Percentiles rank a stretch among this genome's conserved stretches.
These are phyloP conservation scores for Brachionus sp. DNA, from an alignment of 1,140 invertebrate genomes.

Conservation along the genomic window DNA sequence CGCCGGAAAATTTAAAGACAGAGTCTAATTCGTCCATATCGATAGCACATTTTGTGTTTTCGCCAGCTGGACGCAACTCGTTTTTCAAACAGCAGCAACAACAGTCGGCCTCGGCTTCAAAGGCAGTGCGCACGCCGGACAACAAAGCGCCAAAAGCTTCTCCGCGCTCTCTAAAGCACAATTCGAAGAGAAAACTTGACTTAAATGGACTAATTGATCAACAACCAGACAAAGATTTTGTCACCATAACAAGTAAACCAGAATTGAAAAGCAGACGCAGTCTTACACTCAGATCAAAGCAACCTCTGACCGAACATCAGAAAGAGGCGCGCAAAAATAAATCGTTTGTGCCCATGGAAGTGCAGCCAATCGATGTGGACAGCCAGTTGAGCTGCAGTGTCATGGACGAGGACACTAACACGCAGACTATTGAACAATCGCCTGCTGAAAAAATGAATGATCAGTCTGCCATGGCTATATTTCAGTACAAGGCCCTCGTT, in stretches of 20 bases:
- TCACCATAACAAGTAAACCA: slow-evolving; percentile 5
- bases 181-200: slow-evolving; percentile 33
- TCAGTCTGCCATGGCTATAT: background rate
- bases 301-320: slow-evolving; percentile 36
- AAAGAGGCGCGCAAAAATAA: slow-evolving; percentile 20
- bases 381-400: slow-evolving; percentile 16
- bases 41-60: slow-evolving; percentile 34
- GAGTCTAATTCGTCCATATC: background rate
- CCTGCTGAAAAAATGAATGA: background rate
- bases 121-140: slow-evolving; percentile 11
- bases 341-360: slow-evolving; percentile 40
- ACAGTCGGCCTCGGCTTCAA: slow-evolving; percentile 11
- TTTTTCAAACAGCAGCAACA: slow-evolving; percentile 13
- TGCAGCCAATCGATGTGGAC: background rate
- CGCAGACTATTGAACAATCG: background rate
- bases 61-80: slow-evolving; percentile 24
- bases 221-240: slow-evolving; percentile 9
- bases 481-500: background rate
- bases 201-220: slow-evolving; percentile 35
- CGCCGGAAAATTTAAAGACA: slow-evolving; percentile 15
- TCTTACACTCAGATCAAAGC: background rate
- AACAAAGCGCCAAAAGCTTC: background rate
- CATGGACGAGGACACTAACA: slow-evolving; percentile 37
- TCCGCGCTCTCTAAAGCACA: slow-evolving; percentile 22
- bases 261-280: background rate